These are phyloP conservation scores for Polyploca ridens DNA, from an alignment of 2,888 invertebrate genomes.

Conservation along the genomic window DNA sequence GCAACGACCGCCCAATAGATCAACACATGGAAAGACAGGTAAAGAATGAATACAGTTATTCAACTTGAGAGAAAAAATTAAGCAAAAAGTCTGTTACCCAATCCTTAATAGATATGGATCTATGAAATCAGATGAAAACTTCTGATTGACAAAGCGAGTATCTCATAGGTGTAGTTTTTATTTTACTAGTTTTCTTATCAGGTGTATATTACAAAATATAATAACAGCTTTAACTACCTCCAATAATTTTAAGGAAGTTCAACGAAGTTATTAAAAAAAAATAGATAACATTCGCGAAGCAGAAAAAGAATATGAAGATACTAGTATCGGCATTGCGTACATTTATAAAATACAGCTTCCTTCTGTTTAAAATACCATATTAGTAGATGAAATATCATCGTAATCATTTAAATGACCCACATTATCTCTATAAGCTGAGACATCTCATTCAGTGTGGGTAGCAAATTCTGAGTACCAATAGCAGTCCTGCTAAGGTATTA, in stretches of 20 bases:
- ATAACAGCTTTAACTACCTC: too few relatives aligned
- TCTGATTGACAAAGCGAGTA: too few relatives aligned
- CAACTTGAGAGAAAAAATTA: neutral
- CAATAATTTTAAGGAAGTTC: too few relatives aligned
- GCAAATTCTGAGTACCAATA: conserved; percentile 31
- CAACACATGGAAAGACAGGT: conserved; percentile 18
- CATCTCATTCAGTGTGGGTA: conserved; percentile 35
- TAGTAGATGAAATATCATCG: conserved; percentile 6
- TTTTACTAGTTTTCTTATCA: too few relatives aligned
- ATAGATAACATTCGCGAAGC: neutral
- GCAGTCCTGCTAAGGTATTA: conserved; percentile 38
- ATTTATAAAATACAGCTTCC: conserved; percentile 15
- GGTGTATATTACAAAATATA: neutral
- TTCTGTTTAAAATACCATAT: conserved; percentile 14
- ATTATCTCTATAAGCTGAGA: conserved; percentile 25
- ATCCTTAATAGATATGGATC: neutral
- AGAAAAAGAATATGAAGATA: neutral
- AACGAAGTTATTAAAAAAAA: too few relatives aligned
- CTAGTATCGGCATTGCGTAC: conserved; percentile 13
- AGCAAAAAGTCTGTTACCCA: neutral
- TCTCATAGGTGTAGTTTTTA: too few relatives aligned
- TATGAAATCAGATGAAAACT: neutral
- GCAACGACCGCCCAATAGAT: conserved; percentile 38
- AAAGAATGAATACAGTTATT: neutral
- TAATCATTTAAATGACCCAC: conserved; percentile 25